phyloP scores from a whole-genome alignment of 2,888 invertebrate genomes.

The Zele albiditarsus region DNA sequence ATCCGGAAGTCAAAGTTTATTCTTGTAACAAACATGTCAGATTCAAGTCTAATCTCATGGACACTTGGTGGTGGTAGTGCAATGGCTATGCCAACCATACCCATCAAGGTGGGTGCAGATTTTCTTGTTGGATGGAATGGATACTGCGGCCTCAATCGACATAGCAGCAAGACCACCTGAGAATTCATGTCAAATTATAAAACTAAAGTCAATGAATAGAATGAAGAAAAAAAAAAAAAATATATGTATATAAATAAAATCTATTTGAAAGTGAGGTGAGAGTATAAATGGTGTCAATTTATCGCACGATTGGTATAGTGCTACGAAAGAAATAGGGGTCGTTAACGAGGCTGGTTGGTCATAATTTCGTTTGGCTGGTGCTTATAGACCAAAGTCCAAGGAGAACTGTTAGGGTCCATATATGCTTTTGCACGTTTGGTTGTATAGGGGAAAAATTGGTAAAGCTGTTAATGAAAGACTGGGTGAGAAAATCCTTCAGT shows the following conservation, averaged over 20 bases:
- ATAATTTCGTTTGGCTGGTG: conserved; percentile 55
- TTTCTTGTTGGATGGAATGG: conserved; percentile 93
- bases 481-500: background rate
- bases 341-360: conserved; percentile 50
- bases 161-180: conserved; percentile 94
- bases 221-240: background rate
- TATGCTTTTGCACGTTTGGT: conserved; percentile 33
- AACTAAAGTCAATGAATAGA: conserved; percentile 31
- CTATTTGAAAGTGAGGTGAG: background rate
- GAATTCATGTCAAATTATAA: conserved; percentile 18
- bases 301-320: conserved; percentile 30
- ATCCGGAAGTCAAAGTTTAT: conserved; percentile 97
- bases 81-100: conserved; percentile 96
- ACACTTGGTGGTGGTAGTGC: conserved; percentile 97
- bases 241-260: conserved; percentile 19
- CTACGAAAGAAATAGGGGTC: conserved; percentile 36
- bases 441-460: conserved; percentile 41
- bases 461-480: conserved; percentile 48
- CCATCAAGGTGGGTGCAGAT: conserved; percentile 88
- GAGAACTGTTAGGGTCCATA: conserved; percentile 26
- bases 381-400: conserved; percentile 47
- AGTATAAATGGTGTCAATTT: conserved; percentile 8
- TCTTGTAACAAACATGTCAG: conserved; percentile 96
- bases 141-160: conserved; percentile 93
- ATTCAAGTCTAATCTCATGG: conserved; percentile 95